These are phyloP conservation scores for Caerostris extrusa DNA, from an alignment of 1,140 invertebrate genomes.

Conservation along the genomic window DNA sequence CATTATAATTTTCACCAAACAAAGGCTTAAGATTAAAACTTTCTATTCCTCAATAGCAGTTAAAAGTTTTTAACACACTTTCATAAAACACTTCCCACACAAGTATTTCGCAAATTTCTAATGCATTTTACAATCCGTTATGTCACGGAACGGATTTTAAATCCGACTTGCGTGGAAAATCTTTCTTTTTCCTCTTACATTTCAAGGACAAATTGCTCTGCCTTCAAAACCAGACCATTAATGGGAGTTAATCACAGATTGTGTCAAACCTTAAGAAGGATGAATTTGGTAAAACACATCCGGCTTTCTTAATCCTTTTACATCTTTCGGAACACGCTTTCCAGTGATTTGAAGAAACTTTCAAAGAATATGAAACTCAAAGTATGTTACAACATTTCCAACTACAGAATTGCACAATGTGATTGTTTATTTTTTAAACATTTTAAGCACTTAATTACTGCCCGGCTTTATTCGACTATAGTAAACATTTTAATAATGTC, in stretches of 20 bases:
- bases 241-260: conserved; percentile 45
- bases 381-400: background rate
- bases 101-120: background rate
- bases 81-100: background rate
- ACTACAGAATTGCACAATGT: background rate
- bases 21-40: background rate
- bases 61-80: background rate
- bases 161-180: background rate
- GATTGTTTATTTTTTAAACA: background rate
- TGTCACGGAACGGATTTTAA: background rate
- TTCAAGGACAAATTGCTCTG: background rate
- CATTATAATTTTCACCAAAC: too few species aligned
- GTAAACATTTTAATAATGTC: too few species aligned
- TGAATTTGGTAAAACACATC: conserved; percentile 15
- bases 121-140: background rate
- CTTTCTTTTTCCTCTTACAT: background rate
- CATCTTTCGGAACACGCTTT: conserved; percentile 14
- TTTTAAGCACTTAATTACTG: too few species aligned
- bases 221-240: conserved; percentile 48
- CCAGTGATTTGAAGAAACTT: conserved; percentile 3
- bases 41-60: background rate
- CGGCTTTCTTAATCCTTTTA: conserved; percentile 13
- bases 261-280: conserved; percentile 23
- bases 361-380: background rate
- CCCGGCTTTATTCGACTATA: too few species aligned